A percentile compares a stretch with the other conserved stretches of the same genome.
phyloP scores from a whole-genome alignment of 2,113 vertebrate genomes.

The Bambusicola thoracicus region DNA sequence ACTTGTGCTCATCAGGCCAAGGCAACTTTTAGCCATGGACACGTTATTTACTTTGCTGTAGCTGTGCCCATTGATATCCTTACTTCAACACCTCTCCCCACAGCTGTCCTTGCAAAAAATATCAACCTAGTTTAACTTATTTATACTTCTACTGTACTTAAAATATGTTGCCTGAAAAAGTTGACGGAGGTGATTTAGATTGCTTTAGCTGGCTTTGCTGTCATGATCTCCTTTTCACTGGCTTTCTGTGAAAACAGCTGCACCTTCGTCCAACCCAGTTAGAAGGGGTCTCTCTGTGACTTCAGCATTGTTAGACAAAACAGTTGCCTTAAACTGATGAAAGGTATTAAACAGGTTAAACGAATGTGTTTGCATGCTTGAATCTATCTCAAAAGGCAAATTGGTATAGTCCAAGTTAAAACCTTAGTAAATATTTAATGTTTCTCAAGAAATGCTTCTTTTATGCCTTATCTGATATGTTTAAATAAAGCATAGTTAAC shows the following conservation, averaged over 20 bases:
- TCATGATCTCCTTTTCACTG: not conserved
- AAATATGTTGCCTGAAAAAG: not conserved
- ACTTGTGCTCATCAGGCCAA: not conserved
- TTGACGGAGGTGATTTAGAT: not conserved
- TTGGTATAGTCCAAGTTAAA: not conserved
- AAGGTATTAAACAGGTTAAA: not conserved
- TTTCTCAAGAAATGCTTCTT: not conserved
- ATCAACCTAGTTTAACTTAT: not conserved
- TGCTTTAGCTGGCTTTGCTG: not conserved
- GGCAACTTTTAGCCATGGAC: not conserved
- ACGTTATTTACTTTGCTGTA: not conserved
- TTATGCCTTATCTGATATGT: not conserved
- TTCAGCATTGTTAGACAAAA: not conserved
- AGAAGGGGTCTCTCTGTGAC: not conserved
- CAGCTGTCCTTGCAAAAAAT: not conserved
- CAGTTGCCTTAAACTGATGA: not conserved
- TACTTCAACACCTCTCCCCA: fast-evolving
- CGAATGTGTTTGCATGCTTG: not conserved
- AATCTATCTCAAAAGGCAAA: not conserved
- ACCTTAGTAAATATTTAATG: not conserved
- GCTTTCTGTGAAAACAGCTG: not conserved
- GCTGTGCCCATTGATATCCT: not conserved
- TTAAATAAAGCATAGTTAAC: not conserved
- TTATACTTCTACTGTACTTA: not conserved
- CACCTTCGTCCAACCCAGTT: not conserved